phyloP scores from a whole-genome alignment of 1,140 invertebrate species.

The Musca domestica region DNA sequence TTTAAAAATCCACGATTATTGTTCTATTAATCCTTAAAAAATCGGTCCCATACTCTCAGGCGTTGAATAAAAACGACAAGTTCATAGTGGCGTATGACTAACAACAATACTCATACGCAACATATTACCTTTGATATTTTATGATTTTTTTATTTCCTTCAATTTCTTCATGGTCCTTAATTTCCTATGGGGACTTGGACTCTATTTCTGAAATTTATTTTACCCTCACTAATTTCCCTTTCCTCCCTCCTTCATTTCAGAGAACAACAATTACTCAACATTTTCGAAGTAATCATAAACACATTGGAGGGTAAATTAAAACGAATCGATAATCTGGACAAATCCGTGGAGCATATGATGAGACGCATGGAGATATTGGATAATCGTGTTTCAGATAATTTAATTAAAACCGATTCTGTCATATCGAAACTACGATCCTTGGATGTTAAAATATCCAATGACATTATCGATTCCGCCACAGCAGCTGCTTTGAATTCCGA shows the following conservation, averaged over 20 bases:
- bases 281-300: conserved; percentile 84
- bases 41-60: too few species aligned
- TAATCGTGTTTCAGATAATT: conserved; percentile 75
- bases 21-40: too few species aligned
- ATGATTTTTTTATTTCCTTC: too few species aligned
- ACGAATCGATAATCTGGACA: conserved; percentile 81
- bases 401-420: conserved; percentile 78
- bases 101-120: too few species aligned
- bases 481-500: conserved; percentile 19
- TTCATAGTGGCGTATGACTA: too few species aligned
- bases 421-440: conserved; percentile 71
- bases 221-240: background rate
- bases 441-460: conserved; percentile 70
- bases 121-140: too few species aligned
- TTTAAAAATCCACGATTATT: too few species aligned
- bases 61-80: too few species aligned
- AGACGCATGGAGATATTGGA: conserved; percentile 76
- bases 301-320: conserved; percentile 83
- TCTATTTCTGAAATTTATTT: too few species aligned
- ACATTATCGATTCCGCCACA: conserved; percentile 29
- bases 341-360: conserved; percentile 81
- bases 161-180: too few species aligned
- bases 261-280: conserved; percentile 83
- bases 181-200: too few species aligned
- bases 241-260: conserved; percentile 59